Percentiles rank a stretch among this genome's conserved stretches.
Conservation (phyloP, 2,888 invertebrate species). For the Nasonia oneida region DNA sequence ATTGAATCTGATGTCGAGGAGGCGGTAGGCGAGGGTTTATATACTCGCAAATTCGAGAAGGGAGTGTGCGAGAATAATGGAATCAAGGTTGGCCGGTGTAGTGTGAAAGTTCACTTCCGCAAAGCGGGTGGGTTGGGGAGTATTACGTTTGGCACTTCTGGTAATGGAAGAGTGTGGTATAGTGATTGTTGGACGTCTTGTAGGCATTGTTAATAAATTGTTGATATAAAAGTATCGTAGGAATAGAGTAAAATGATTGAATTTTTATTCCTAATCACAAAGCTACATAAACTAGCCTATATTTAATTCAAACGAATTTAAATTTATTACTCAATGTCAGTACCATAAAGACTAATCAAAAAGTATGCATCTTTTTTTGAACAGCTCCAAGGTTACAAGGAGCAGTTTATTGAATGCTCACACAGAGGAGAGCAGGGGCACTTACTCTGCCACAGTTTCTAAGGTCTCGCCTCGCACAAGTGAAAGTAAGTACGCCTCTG, state of each 20-base stretch:
- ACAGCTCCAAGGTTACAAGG: neutral
- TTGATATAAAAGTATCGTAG: no score
- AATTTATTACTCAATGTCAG: neutral
- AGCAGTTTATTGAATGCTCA: neutral
- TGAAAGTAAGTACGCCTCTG: slow-evolving; percentile 1
- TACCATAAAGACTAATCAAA: neutral
- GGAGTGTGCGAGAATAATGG: neutral
- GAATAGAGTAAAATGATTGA: no score
- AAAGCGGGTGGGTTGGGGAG: neutral
- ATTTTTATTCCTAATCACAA: no score
- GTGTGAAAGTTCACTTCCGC: neutral
- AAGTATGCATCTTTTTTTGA: neutral
- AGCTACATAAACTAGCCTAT: no score
- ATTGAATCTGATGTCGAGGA: slow-evolving; percentile 30
- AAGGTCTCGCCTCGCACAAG: neutral
- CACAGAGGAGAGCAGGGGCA: neutral
- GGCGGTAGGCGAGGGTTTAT: neutral
- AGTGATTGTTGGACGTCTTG: neutral
- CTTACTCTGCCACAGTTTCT: neutral
- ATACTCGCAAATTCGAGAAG: neutral
- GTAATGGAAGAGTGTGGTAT: neutral
- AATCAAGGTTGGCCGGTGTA: neutral
- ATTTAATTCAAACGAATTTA: neutral
- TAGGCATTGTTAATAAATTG: no score
- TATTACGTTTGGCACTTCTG: neutral